Evolutionary conservation across 2,113 vertebrate species (phyloP).

Genomic region (Mobula hypostoma): DNA sequence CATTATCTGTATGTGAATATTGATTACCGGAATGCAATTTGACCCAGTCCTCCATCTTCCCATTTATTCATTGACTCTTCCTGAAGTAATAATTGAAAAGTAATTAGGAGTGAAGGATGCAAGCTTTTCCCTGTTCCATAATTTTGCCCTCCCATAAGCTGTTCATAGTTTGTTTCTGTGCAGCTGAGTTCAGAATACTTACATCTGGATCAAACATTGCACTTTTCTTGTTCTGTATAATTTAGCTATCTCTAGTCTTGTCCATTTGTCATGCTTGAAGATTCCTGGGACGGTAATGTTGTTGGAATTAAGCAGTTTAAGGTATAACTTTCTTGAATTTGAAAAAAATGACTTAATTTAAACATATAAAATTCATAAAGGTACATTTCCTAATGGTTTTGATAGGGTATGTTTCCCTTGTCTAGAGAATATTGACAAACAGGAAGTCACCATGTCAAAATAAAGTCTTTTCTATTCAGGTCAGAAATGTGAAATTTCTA

Average conservation of each 20-base stretch:
- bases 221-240: neutral
- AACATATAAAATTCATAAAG: too few species aligned
- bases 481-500: too few species aligned
- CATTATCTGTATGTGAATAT: neutral
- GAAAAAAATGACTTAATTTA: too few species aligned
- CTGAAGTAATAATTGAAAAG: neutral
- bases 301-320: too few species aligned
- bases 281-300: too few species aligned
- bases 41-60: neutral
- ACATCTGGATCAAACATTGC: neutral
- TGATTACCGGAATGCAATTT: neutral
- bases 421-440: too few species aligned
- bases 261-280: too few species aligned
- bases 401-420: too few species aligned
- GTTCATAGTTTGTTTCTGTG: neutral
- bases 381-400: too few species aligned
- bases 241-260: neutral
- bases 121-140: neutral
- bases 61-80: neutral
- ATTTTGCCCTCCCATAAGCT: neutral
- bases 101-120: neutral
- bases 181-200: neutral
- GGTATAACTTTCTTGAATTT: too few species aligned
- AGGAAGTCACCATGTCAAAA: too few species aligned
- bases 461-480: too few species aligned